A percentile compares a stretch with the other conserved stretches of the same genome.
Conservation (phyloP, 2,113 vertebrate species). For the Hymenochirus boettgeri region DNA sequence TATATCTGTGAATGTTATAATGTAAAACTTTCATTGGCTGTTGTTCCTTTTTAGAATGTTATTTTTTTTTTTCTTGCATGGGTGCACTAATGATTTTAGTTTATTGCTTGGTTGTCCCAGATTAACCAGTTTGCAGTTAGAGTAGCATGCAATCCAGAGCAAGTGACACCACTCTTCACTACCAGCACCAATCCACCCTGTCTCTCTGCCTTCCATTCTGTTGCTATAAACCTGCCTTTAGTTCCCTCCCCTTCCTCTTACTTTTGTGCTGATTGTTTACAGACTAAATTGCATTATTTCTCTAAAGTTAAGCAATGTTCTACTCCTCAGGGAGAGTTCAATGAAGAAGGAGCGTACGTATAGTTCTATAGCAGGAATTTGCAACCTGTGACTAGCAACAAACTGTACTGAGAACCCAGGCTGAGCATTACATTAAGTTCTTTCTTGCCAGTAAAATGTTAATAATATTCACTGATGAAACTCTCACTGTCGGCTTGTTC, state of each 20-base stretch:
- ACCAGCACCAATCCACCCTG: conserved; percentile 33
- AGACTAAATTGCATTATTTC: not conserved
- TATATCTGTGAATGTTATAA: not conserved
- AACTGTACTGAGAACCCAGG: too few species aligned
- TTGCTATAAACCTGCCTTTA: conserved; percentile 1
- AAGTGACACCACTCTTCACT: conserved; percentile 27
- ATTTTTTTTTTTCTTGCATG: conserved; percentile 9
- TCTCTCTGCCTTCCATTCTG: conserved; percentile 21
- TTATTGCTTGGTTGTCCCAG: conserved; percentile 16
- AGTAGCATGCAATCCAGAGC: conserved; percentile 12
- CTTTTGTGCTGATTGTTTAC: not conserved
- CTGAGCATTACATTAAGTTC: too few species aligned
- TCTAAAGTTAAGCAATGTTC: not conserved
- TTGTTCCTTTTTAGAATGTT: not conserved
- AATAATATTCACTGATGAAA: too few species aligned
- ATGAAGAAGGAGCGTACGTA: too few species aligned
- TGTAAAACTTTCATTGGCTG: not conserved
- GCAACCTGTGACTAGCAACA: not conserved
- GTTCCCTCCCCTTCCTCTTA: conserved; percentile 1
- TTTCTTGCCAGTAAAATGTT: too few species aligned
- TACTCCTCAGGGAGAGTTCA: too few species aligned
- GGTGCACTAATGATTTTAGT: conserved; percentile 23
- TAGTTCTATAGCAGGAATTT: not conserved
- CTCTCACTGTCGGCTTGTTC: too few species aligned
- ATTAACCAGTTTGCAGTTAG: conserved; percentile 19